Evolutionary conservation across 2,888 invertebrate species (phyloP), one percentile per base, ranked within the genome.

Genomic region (Pterostichus niger): DNA sequence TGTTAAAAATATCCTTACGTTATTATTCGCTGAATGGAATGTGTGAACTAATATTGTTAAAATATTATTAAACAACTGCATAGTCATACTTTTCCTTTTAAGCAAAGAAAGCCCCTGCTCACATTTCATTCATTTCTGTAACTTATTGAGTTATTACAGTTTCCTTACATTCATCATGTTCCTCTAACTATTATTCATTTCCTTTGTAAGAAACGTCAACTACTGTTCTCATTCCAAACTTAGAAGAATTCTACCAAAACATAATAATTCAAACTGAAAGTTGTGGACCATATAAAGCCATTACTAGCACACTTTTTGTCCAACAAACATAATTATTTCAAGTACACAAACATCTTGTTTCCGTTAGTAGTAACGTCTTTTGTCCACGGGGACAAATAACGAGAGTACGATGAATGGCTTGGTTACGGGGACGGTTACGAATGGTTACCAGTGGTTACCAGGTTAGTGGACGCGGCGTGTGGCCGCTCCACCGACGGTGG

Each of bases 271-370:
- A 56, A 56, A 56, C 9, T 49, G 49, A 4, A 49, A n/a, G 5
- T 6, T 49, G 6, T 35, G 33, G 64, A 13, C n/a, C 35, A 35
- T 64, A 64, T 35, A 35, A 35, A 35, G 35, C 64, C 35, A 35
- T 64, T 64, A 64, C 13, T 64, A 33, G 31, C 31, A 17, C 11
- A 59, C 31, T 59, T 59, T 59, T 59, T 11, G 40, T 13, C 17
- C 2, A 13, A 3, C 40, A 15, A 44, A 71, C 68, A 44, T 71
- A 71, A 71, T 71, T 71, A 71, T 44, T 44, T 44, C 44, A 17
- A 44, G 68, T 71, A 71, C 68, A 71, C 44, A 64, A 64, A 64
- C 64, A 71, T 71, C 68, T 71, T 71, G 68, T 71, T 68, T 71
- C 68, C 68, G 68, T 71, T 71, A 64, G 64, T 15, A 64, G 15